Conservation (phyloP, 2,888 invertebrate genomes). For the Choreutis nemorana region DNA sequence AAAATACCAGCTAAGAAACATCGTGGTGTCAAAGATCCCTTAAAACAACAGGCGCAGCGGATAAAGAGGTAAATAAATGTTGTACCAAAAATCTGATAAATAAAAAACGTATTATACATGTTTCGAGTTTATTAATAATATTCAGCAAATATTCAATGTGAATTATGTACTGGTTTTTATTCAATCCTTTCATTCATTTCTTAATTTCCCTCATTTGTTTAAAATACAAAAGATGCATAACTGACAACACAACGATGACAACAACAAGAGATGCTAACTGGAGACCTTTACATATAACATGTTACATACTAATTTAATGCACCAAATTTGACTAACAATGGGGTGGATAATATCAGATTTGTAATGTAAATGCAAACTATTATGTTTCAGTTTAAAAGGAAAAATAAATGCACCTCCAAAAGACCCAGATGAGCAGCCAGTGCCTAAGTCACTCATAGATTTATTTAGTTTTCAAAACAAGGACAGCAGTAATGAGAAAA, state of each 20-base stretch:
- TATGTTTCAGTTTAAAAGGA: constrained; percentile 70
- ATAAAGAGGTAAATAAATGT: constrained; percentile 67
- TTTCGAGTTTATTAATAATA: no score
- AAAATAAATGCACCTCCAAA: constrained; percentile 80
- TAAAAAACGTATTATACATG: no score
- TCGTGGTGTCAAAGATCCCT: constrained; percentile 78
- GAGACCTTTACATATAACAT: no score
- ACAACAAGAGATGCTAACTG: no score
- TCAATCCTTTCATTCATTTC: background rate
- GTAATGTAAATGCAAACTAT: no score
- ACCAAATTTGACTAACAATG: no score
- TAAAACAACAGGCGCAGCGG: constrained; percentile 72
- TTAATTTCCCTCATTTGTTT: background rate
- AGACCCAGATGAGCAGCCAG: constrained; percentile 74
- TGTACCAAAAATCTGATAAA: no score
- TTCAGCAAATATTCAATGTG: constrained; percentile 1
- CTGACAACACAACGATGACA: no score
- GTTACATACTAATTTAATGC: no score
- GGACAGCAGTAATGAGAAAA: constrained; percentile 17
- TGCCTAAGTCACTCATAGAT: constrained; percentile 74
- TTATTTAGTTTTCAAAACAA: constrained; percentile 57
- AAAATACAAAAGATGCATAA: no score
- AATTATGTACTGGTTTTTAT: background rate
- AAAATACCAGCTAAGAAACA: constrained; percentile 87
- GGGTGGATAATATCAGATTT: no score